A percentile compares a stretch with the other conserved stretches of the same genome.
Conservation (phyloP, 2,888 invertebrate genomes). For the Embidobia sp. region DNA sequence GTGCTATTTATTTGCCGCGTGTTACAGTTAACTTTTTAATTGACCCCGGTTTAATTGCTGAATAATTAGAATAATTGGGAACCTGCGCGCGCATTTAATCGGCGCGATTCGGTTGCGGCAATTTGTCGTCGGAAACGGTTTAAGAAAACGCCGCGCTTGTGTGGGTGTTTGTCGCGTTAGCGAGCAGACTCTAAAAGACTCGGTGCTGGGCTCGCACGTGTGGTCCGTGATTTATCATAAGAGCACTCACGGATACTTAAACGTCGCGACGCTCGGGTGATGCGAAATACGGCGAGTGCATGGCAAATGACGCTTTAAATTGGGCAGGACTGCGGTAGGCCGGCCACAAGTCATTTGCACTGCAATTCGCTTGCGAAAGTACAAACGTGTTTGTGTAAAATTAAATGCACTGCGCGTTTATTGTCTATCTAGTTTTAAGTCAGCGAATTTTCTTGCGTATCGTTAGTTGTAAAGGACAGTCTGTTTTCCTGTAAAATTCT, state of each 20-base stretch:
- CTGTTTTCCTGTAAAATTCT: neutral
- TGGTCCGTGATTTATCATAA: slow-evolving; percentile 74
- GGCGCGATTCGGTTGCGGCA: slow-evolving; percentile 22
- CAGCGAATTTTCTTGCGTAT: too few relatives aligned
- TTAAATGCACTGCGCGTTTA: slow-evolving; percentile 33
- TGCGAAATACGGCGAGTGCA: slow-evolving; percentile 73
- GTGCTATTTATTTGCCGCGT: slow-evolving; percentile 32
- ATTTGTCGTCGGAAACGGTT: slow-evolving; percentile 59
- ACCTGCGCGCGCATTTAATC: too few relatives aligned
- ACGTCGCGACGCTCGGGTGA: slow-evolving; percentile 77
- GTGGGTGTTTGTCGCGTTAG: slow-evolving; percentile 50
- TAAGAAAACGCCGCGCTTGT: slow-evolving; percentile 48
- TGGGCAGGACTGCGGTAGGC: slow-evolving; percentile 79
- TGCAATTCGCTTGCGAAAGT: slow-evolving; percentile 59
- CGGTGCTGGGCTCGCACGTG: slow-evolving; percentile 66
- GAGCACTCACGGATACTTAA: slow-evolving; percentile 68
- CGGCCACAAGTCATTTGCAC: slow-evolving; percentile 76
- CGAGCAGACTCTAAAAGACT: slow-evolving; percentile 33
- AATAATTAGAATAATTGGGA: slow-evolving; percentile 16
- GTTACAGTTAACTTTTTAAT: slow-evolving; percentile 38
- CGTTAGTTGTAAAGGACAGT: too few relatives aligned
- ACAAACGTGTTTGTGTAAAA: slow-evolving; percentile 48
- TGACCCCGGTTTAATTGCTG: neutral
- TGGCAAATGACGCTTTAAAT: slow-evolving; percentile 80
- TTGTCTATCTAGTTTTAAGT: too few relatives aligned